Base-by-base conservation (phyloP, 2,113 vertebrate genomes). In the Xiphias gladius region DNA sequence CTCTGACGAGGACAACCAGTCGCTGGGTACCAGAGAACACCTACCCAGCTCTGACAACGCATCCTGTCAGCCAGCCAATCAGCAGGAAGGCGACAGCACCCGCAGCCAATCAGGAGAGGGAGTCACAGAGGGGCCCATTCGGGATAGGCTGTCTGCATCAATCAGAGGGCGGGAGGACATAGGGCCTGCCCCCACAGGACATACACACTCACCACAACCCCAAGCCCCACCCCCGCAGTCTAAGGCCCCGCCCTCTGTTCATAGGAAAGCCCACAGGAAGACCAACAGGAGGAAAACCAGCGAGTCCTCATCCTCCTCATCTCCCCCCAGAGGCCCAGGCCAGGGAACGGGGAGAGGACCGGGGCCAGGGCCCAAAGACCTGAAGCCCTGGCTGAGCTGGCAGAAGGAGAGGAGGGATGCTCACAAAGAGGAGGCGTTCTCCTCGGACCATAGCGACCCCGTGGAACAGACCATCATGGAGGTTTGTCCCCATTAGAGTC, bases 401-500 rank as follows among this genome's bases (percentile, higher is more conserved):
- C 80, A 84, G 62, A 78, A 28, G 46, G 64, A 77, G 50, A 76
- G 80, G 58, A 90, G 87, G 70, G 69, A 72, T 74, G 77, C 46
- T 13, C 88, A 77, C 1, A 88, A 82, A 73, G 85, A 91, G 62
- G 79, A 63, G n/a, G 71, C 61, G 0, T 91, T 89, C 61, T 91
- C 87, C n/a, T 81, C 78, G 0, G 86, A 91, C 24, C 48, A 66
- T 10, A 80, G 72, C 0, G 89, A 95, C 50, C 63, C 59, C 2
- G 50, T 95, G 79, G 88, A 84, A 24, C 85, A 91, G 82, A 95
- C 94, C 66, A 96, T 95, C 50, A 96, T 97, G 90, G 91, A 96
- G 88, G 91, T 91, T 13, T 0, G 78, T 65, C 28, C 17, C 22
- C 10, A 3, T 10, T 12, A 3, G 8, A 55, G 22, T 2, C 9